These are phyloP conservation scores for Drosophila pseudotalamancana DNA, from an alignment of 2,888 invertebrate genomes.

Conservation along the genomic window DNA sequence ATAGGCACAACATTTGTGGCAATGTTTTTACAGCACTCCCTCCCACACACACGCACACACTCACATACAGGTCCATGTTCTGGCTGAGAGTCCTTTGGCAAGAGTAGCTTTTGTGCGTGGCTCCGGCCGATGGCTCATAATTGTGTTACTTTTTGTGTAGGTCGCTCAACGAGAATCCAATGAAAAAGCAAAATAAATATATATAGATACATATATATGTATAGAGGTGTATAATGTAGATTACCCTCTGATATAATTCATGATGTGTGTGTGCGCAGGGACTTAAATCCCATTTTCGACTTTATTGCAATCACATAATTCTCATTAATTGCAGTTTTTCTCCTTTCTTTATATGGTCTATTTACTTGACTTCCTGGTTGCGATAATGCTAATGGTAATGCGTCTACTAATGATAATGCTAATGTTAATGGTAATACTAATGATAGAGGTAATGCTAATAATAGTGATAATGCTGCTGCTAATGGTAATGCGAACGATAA, in stretches of 20 bases:
- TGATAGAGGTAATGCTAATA: background rate
- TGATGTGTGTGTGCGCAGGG: background rate
- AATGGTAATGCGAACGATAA: background rate
- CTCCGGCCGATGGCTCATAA: slow-evolving; percentile 26
- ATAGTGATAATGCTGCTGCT: too few relatives aligned
- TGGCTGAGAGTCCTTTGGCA: slow-evolving; percentile 22
- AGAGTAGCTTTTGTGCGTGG: slow-evolving; percentile 24
- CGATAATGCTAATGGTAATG: background rate
- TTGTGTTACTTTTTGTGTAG: slow-evolving; percentile 30
- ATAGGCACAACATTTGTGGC: slow-evolving; percentile 66
- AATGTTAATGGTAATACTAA: background rate
- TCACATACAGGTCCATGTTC: slow-evolving; percentile 36
- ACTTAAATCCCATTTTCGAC: background rate
- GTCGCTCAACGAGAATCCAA: slow-evolving; percentile 8
- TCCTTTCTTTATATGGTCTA: background rate
- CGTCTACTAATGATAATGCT: background rate
- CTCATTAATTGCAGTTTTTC: background rate
- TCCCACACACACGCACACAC: slow-evolving; percentile 23
- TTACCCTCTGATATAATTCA: slow-evolving; percentile 18
- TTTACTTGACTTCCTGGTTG: background rate
- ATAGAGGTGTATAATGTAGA: background rate
- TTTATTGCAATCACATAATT: slow-evolving; percentile 27
- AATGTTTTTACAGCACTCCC: slow-evolving; percentile 53
- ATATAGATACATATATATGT: slow-evolving; percentile 10
- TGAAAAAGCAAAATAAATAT: slow-evolving; percentile 9